Base-by-base conservation (phyloP, 2,113 vertebrate species). In the Scopus umbretta region DNA sequence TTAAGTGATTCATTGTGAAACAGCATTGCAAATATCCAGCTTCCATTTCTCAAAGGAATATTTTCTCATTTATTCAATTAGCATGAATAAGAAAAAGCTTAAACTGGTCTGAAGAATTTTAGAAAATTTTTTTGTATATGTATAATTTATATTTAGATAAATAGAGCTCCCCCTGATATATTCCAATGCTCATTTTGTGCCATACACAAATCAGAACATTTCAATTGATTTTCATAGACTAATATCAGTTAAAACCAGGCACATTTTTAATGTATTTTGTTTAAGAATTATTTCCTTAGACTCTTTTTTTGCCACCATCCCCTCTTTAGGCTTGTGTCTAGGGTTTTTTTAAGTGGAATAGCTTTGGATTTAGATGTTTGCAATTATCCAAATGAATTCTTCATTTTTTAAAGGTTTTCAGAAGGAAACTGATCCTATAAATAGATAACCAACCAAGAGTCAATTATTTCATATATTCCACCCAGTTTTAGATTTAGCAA, bases 401-500 rank as follows among this genome's bases (percentile, higher is more conserved):
- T 65, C 59, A 7, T 2, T 80, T 84, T 56, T 80, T 20, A 27
- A 95, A 90, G n/a, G 11, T 56, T 95, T 96, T 96, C 43, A 94
- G 73, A 83, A 75, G 27, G 71, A 96, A 94, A 71, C 50, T 34
- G 70, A 53, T 92, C 9, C 45, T 87, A 45, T 87, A 94, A 95
- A 88, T 86, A 95, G 88, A 96, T 94, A 96, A 91, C 40, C 65
- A 88, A 66, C 19, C 20, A 67, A 67, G 63, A 95, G 80, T 78
- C 85, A 95, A 94, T 96, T 96, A 92, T 95, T 96, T 96, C 43
- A 91, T 96, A 96, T 93, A 95, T 94, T 96, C 79, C 94, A 74
- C 91, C 87, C 94, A 92, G 79, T 68, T 67, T 94, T 76, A 85
- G 68, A 88, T 73, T 80, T 96, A 94, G 43, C 79, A 91, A 73